Evolutionary conservation across 2,888 invertebrate species (phyloP).

Genomic region (Sphaerolaimus hirsutus): DNA sequence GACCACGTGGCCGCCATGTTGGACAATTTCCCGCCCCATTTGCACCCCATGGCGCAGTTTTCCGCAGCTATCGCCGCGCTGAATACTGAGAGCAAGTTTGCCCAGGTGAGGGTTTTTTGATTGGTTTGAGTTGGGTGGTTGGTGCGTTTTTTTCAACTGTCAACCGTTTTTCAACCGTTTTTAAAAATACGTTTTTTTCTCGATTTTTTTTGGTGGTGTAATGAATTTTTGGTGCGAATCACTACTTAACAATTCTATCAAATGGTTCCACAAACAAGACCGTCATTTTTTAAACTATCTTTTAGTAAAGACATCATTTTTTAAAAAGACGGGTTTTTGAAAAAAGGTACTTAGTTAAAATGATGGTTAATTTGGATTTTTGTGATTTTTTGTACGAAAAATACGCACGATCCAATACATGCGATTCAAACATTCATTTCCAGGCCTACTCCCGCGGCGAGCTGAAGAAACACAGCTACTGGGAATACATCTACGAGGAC

Average conservation of each 20-base stretch:
- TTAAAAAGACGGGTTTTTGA: no score
- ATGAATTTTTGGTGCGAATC: neutral
- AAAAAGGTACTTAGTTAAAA: no score
- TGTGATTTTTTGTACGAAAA: no score
- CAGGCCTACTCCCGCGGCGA: slow-evolving; percentile 5
- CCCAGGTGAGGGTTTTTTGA: slow-evolving; percentile 48
- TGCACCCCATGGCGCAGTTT: slow-evolving; percentile 87
- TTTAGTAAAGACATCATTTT: no score
- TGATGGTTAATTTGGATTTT: no score
- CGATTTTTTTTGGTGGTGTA: neutral
- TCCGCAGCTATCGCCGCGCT: slow-evolving; percentile 67
- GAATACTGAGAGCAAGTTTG: slow-evolving; percentile 72
- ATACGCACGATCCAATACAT: no score
- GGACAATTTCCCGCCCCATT: slow-evolving; percentile 60
- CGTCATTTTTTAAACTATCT: no score
- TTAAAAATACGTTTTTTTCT: no score
- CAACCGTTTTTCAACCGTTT: no score
- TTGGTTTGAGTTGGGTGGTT: slow-evolving; percentile 22
- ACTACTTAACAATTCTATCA: no score
- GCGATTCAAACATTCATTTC: no score
- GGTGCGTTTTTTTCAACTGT: neutral
- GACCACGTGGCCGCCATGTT: slow-evolving; percentile 73
- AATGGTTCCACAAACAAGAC: no score
- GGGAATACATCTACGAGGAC: slow-evolving; percentile 78
- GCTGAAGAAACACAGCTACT: slow-evolving; percentile 49